Evolutionary conservation across 1,140 invertebrate species (phyloP).

Genomic region (Pseudomyrmex gracilis): DNA sequence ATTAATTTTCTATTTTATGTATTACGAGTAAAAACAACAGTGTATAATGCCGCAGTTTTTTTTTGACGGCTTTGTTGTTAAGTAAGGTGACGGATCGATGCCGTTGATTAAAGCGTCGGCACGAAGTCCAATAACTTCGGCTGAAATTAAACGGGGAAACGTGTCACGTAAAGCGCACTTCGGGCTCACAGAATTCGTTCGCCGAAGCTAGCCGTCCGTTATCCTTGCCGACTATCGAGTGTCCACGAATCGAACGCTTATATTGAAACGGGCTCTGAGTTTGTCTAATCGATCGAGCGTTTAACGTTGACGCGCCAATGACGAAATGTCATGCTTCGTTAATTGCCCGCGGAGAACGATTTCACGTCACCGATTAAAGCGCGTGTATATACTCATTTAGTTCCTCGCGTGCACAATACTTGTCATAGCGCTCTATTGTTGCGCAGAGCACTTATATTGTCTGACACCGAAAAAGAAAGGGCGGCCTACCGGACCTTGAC

Average conservation of each 20-base stretch:
- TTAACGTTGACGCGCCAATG: conserved; percentile 28
- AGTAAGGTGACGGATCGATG: not conserved
- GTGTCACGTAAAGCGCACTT: conserved; percentile 4
- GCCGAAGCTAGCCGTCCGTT: not conserved
- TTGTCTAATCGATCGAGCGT: conserved; percentile 18
- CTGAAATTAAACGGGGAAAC: not conserved
- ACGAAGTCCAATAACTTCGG: conserved; percentile 21
- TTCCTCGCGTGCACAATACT: conserved; percentile 62
- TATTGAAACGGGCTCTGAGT: not conserved
- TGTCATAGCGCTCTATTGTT: conserved; percentile 46
- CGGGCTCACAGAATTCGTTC: not conserved
- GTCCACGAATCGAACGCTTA: not conserved
- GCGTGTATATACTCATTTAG: conserved; percentile 49
- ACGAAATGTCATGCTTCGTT: conserved; percentile 62
- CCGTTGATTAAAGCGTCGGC: conserved; percentile 19
- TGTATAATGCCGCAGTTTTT: not conserved
- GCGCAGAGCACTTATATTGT: conserved; percentile 65
- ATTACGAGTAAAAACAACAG: too few relatives aligned
- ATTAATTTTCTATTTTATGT: too few relatives aligned
- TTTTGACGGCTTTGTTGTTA: not conserved
- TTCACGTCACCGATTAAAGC: conserved; percentile 69
- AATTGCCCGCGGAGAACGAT: conserved; percentile 72
- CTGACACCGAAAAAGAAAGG: conserved; percentile 30
- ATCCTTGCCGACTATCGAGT: not conserved
- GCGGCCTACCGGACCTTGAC: conserved; percentile 51